These are phyloP conservation scores for Hipposideros larvatus DNA, from an alignment of 2,797 vertebrate genomes.

Conservation along the genomic window DNA sequence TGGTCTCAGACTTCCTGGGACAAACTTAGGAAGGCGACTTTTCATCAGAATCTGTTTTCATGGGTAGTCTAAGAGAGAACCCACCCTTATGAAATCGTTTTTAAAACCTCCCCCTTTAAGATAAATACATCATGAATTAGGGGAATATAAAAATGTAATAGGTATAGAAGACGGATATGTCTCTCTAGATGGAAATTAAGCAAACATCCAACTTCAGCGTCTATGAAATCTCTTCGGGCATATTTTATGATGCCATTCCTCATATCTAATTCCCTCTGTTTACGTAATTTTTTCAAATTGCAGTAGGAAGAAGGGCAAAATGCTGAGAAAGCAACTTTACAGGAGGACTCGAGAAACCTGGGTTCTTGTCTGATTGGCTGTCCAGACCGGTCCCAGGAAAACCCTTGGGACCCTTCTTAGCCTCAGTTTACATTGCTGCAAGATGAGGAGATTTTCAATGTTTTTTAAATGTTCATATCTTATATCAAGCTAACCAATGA, in stretches of 20 bases:
- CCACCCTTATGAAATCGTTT: background rate
- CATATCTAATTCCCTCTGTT: too few relatives aligned
- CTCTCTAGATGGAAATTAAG: background rate
- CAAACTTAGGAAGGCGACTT: background rate
- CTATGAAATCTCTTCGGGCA: background rate
- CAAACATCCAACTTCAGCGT: too few relatives aligned
- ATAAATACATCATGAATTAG: background rate
- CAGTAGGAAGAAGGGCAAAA: background rate
- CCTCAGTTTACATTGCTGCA: background rate
- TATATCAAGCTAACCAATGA: background rate
- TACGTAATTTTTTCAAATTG: background rate
- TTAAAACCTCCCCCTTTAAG: background rate
- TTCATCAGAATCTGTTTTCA: background rate
- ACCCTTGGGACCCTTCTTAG: background rate
- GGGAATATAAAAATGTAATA: background rate
- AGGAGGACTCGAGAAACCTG: fast-evolving
- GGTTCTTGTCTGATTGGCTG: too few relatives aligned
- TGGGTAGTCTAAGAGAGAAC: background rate
- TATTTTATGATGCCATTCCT: background rate
- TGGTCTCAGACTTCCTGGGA: background rate
- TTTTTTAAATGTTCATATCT: background rate
- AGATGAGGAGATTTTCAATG: background rate
- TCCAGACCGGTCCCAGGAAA: background rate
- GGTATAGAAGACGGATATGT: background rate
- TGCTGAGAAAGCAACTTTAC: fast-evolving